These are phyloP conservation scores for Platichthys stellatus DNA, from an alignment of 2,113 vertebrate genomes.

Conservation along the genomic window DNA sequence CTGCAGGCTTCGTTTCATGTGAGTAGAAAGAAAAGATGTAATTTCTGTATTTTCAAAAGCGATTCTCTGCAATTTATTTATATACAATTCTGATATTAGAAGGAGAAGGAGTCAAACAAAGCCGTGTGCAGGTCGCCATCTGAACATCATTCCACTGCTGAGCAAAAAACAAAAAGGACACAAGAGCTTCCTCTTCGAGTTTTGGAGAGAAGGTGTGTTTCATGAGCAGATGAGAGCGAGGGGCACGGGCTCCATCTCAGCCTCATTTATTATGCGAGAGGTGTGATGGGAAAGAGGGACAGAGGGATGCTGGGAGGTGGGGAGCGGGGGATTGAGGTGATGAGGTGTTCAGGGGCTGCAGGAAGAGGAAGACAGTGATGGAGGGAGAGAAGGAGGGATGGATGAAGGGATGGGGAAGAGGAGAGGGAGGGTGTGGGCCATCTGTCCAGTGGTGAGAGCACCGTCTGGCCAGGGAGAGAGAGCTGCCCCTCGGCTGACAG, in stretches of 20 bases:
- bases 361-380: slow-evolving; percentile 68
- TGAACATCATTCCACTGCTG: background rate
- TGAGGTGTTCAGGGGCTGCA: slow-evolving; percentile 45
- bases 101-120: background rate
- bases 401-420: slow-evolving; percentile 65
- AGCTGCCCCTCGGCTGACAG: slow-evolving; percentile 73
- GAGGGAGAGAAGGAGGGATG: slow-evolving; percentile 56
- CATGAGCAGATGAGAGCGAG: slow-evolving; percentile 9
- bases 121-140: background rate
- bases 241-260: slow-evolving; percentile 12
- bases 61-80: background rate
- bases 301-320: slow-evolving; percentile 52
- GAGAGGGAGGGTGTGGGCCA: slow-evolving; percentile 79
- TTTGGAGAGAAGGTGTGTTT: background rate
- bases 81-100: background rate
- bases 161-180: background rate
- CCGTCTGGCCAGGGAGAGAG: slow-evolving; percentile 83
- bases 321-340: slow-evolving; percentile 64
- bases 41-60: background rate
- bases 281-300: slow-evolving; percentile 56
- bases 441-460: slow-evolving; percentile 86
- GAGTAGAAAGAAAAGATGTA: background rate
- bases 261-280: slow-evolving; percentile 57
- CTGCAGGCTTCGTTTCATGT: slow-evolving; percentile 1
- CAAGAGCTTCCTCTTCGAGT: background rate